A percentile compares a stretch with the other conserved stretches of the same genome.
Conservation (phyloP, 1,140 invertebrate species). For the Zaprionus vittiger region DNA sequence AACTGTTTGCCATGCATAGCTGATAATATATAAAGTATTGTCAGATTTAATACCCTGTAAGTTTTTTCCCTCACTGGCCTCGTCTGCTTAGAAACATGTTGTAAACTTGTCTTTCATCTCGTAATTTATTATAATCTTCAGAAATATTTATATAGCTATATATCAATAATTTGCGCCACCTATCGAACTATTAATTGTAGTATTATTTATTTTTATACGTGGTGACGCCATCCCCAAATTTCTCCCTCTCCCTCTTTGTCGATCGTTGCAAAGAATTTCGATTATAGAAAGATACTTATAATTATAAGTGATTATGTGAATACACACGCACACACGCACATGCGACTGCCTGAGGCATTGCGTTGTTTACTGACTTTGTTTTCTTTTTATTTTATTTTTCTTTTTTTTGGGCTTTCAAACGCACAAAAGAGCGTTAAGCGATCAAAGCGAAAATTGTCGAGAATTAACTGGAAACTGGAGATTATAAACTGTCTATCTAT, state of each 20-base stretch:
- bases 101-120: too few species aligned
- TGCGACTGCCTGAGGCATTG: conserved; percentile 8
- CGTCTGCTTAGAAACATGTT: too few species aligned
- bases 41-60: neutral
- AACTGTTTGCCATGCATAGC: neutral
- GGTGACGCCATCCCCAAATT: neutral
- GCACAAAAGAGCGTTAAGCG: neutral
- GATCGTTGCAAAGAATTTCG: neutral
- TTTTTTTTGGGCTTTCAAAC: neutral
- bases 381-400: neutral
- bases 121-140: too few species aligned
- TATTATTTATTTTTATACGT: neutral
- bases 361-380: conserved; percentile 18
- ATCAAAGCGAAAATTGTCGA: neutral
- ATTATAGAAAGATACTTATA: conserved; percentile 43
- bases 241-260: neutral
- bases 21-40: neutral
- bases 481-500: neutral
- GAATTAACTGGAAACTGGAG: neutral
- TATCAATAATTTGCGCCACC: neutral
- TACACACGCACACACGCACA: conserved; percentile 1
- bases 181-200: neutral
- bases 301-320: conserved; percentile 67
- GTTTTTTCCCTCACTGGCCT: too few species aligned
- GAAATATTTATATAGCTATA: neutral